phyloP scores from a whole-genome alignment of 23 tunicate genomes.

The Trididemnum nubilum region DNA sequence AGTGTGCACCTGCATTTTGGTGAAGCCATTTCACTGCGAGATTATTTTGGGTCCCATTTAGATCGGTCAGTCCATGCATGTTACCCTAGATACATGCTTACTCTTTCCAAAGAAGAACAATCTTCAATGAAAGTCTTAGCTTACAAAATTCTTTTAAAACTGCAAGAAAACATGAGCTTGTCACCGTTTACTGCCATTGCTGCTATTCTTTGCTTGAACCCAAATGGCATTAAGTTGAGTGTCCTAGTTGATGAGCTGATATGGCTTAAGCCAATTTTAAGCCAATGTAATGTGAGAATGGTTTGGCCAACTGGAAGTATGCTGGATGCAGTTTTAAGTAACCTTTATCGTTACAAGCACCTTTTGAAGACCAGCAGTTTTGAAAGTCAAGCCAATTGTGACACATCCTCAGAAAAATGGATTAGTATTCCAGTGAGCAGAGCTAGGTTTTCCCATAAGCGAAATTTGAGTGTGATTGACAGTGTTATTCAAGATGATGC shows the following conservation, averaged over 20 bases:
- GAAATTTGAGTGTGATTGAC: conserved; percentile 4
- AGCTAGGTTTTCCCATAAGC: neutral
- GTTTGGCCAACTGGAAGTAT: conserved; percentile 36
- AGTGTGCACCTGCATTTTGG: conserved; percentile 67
- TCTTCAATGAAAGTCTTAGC: conserved; percentile 51
- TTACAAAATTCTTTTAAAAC: conserved; percentile 55
- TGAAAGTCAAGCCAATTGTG: neutral
- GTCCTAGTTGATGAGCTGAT: conserved; percentile 31
- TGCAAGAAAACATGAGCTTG: conserved; percentile 55
- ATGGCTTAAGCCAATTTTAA: conserved; percentile 52
- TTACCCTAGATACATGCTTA: conserved; percentile 82
- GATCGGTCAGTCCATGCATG: conserved; percentile 71
- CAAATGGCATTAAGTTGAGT: conserved; percentile 36
- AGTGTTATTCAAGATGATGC: conserved; percentile 36
- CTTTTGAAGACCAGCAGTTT: conserved; percentile 1
- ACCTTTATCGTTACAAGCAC: conserved; percentile 49
- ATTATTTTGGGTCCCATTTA: conserved; percentile 46
- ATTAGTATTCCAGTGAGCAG: conserved; percentile 10
- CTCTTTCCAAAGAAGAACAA: conserved; percentile 53
- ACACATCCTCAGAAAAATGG: neutral
- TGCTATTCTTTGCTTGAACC: conserved; percentile 33
- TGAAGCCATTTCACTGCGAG: conserved; percentile 40
- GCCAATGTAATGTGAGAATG: conserved; percentile 38
- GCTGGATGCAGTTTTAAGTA: conserved; percentile 13
- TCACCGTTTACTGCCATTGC: conserved; percentile 58